Evolutionary conservation across 2,113 vertebrate species (phyloP).

Genomic region (Crypturellus undulatus): DNA sequence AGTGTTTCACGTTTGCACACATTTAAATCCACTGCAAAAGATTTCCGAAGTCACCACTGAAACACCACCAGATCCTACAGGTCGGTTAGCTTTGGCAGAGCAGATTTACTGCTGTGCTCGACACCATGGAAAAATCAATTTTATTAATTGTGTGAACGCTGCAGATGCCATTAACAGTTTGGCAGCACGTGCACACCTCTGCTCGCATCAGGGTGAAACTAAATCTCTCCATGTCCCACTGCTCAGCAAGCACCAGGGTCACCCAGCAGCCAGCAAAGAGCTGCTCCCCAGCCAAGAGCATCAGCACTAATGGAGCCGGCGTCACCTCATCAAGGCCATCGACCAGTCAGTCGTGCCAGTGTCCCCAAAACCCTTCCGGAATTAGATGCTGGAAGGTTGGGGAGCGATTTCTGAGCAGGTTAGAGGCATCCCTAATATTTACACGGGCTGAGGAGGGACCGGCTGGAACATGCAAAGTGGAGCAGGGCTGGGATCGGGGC

Average conservation of each 20-base stretch:
- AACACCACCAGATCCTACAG: background rate
- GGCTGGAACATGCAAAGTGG: background rate
- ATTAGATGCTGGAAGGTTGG: rapidly evolving
- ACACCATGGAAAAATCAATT: background rate
- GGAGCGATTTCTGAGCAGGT: background rate
- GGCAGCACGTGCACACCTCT: background rate
- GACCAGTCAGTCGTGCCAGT: background rate
- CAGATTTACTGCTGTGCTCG: background rate
- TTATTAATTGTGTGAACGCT: background rate
- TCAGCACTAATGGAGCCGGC: background rate
- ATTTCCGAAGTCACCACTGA: background rate
- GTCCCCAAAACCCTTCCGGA: background rate
- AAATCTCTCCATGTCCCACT: background rate
- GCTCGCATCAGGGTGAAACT: background rate
- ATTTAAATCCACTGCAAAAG: background rate
- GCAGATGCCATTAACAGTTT: background rate
- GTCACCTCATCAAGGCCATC: background rate
- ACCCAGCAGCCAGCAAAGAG: background rate
- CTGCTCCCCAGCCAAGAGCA: background rate
- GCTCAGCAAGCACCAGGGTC: background rate
- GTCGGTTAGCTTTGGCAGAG: background rate
- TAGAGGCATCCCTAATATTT: background rate
- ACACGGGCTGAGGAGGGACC: rapidly evolving
- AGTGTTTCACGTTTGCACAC: background rate
- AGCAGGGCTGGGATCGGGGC: background rate